Base-by-base conservation (phyloP, 2,888 invertebrate species). In the Meliscaeva auricollis region DNA sequence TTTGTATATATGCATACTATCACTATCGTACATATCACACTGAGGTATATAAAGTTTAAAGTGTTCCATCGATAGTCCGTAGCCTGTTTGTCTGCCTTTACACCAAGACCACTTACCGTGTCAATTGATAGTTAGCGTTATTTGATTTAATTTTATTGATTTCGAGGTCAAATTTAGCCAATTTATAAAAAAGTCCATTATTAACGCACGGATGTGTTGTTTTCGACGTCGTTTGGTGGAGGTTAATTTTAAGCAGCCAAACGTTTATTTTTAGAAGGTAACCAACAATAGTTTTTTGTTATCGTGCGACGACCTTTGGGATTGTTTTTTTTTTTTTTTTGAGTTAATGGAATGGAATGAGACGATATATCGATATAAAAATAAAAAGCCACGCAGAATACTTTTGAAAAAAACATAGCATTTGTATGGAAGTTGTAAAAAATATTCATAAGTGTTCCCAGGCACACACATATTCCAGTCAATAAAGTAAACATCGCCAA, bases 121-220 rank as follows among this genome's bases (percentile, higher is more conserved):
- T 85, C 76, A 85, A 85, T 85, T 85, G 84, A 41, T 52, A 80
- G 80, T 80, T 73, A 85, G 48, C 84, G 62, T 64, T 79, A 30
- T 70, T 75, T 84, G 74, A 79, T 74, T 84, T 75, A 70, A 75
- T 64, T 35, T 75, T 84, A 84, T 84, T 75, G 79, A 79, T 72
- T 84, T 79, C 52, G 83, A 66, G 79, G 83, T 79, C 83, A 56
- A 41, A 20, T 64, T 58, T 48, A 41, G 66, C 52, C 62, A 56
- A 58, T 56, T 66, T 46, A 68, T 75, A 22, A 38, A 22, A 48
- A 70, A 62, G 48, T 52, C 17, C 13, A 58, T 13, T 3, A 9
- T 9, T 8, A 1, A 38, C 46, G 70, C 20, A 41, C 50, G 38
- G 13, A 41, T 62, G 44, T 77, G 17, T 17, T 8, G 38, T 38